Base-by-base conservation (phyloP, 2,888 invertebrate species). In the Protophormia terraenovae region DNA sequence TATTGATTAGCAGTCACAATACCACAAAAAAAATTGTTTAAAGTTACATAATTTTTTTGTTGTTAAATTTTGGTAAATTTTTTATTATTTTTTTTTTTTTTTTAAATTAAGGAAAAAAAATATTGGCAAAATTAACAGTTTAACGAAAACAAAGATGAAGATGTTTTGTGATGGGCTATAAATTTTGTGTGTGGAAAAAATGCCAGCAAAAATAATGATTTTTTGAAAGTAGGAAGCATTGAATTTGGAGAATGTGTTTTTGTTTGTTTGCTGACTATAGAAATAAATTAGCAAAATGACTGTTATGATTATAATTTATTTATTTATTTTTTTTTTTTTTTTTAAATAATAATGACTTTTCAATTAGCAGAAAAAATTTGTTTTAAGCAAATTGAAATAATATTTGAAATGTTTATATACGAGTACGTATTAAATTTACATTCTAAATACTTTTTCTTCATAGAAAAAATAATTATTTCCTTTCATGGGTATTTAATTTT, bases 171-270 rank as follows among this genome's bases (percentile, higher is more conserved):
- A 14, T 24, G 38, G 55, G 19, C 29, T 22, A 41, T 55, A 76
- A 32, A 41, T 32, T 76, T 66, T 24, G 14, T 38, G 2, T 50
- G 12, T 0, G 2, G 12, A 29, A 27, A 53, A n/a, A 64, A 2
- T 19, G 47, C 7, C 12, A 47, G 5, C 5, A 7, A 47, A 32
- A 14, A 3, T 14, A 6, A 45, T 32, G 3, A 32, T 14, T 53
- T 82, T 69, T 82, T 69, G 82, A 82, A 82, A 82, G 82, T 64
- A 82, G 82, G 82, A 82, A 82, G 71, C 55, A 19, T 73, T 79
- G 66, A 27, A n/a, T 27, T 29, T 32, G 29, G 19, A 53, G 8
- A 24, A 16, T 78, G 58, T 55, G 71, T 71, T 64, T 50, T 50
- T 60, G 5, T 60, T 62, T 73, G 5, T 71, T 12, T 2, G 22